Base-by-base conservation (phyloP, 2,113 vertebrate species). In the Ophiodon elongatus region DNA sequence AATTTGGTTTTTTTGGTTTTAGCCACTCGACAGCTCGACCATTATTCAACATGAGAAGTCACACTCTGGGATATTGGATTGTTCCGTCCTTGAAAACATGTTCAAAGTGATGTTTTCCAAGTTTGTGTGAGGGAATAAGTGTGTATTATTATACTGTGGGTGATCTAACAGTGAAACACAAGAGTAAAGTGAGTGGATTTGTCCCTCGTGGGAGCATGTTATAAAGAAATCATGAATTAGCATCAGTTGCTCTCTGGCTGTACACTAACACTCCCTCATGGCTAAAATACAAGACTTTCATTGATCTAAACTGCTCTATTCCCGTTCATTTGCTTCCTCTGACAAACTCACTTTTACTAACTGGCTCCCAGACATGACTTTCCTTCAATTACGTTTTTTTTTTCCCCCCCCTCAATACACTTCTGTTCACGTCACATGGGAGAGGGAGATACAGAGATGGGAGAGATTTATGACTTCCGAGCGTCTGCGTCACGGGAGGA, bases 1-100 rank as follows among this genome's bases (percentile, higher is more conserved):
- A 78, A 80, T 82, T 66, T 62, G 23, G 14, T 66, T 57, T 27
- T 17, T n/a, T 45, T 81, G n/a, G n/a, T n/a, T n/a, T n/a, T n/a
- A n/a, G 29, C 47, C 15, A 31, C 47, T 17, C 29, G 72, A 78
- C 86, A 83, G 66, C 56, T 76, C 25, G 27, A 31, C 29, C 33
- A 31, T 45, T 85, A 45, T n/a, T 72, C 56, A 27, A 71, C 64
- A 43, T 33, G 25, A 82, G 60, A 35, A 6, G 8, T 39, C 13
- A 27, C 62, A 29, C 63, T 15, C 39, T 62, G 74, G 66, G 74
- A 79, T 59, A 76, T 73, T 68, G 33, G 21, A 67, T 71, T 62
- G 35, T 33, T 50, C 56, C 41, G 65, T 62, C 60, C 27, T 84
- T 67, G 68, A 62, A 66, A 39, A 50, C 21, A 60, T 29, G 1